phyloP scores from a whole-genome alignment of 2,888 invertebrate genomes.

The Drosophila paranaensis region DNA sequence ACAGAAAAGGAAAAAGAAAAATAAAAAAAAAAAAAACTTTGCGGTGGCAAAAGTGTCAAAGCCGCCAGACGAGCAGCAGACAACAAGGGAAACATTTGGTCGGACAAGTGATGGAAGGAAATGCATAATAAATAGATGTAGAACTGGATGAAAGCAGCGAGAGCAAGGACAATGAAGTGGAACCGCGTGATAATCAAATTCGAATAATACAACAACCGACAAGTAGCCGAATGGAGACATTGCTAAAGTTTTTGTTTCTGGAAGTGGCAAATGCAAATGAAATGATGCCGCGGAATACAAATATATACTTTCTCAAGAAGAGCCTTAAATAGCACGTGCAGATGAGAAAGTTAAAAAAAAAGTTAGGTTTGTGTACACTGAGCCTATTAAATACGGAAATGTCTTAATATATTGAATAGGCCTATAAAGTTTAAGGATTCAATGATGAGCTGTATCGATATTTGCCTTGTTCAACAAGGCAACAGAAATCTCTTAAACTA shows the following conservation, averaged over 20 bases:
- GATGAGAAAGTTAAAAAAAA: too few relatives aligned
- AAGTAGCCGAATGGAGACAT: constrained; percentile 21
- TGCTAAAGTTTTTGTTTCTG: not conserved
- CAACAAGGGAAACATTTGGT: constrained; percentile 55
- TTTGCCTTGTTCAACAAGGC: too few relatives aligned
- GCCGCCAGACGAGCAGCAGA: constrained; percentile 54
- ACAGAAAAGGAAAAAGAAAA: not conserved
- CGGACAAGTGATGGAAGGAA: constrained; percentile 54
- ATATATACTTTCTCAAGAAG: too few relatives aligned
- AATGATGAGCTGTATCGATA: too few relatives aligned
- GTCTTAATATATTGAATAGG: too few relatives aligned
- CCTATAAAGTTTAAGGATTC: too few relatives aligned
- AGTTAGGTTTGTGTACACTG: too few relatives aligned
- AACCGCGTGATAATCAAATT: constrained; percentile 66
- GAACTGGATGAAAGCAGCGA: constrained; percentile 8
- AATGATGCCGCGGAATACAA: not conserved
- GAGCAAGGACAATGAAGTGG: constrained; percentile 13
- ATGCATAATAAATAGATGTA: constrained; percentile 62
- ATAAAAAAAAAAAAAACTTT: constrained; percentile 22
- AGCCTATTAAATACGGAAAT: too few relatives aligned
- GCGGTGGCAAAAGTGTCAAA: constrained; percentile 52
- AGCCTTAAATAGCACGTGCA: too few relatives aligned
- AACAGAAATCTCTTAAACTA: too few relatives aligned
- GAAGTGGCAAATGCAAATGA: not conserved
- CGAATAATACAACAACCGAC: constrained; percentile 41